Evolutionary conservation across 1,140 invertebrate species (phyloP).

Genomic region (Aphaenogaster rudis): DNA sequence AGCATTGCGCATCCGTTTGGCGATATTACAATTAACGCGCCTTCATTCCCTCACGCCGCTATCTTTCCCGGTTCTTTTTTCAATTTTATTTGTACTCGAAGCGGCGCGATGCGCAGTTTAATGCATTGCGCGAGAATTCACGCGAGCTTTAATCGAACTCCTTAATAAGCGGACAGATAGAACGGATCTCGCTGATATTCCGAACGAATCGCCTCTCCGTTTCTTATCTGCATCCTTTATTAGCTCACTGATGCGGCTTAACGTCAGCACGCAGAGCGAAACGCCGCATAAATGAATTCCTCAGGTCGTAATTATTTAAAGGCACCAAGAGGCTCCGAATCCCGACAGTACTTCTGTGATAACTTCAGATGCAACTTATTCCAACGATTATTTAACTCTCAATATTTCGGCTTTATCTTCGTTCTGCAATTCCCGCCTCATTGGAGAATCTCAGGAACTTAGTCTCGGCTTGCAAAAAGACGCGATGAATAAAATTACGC

Average conservation of each 20-base stretch:
- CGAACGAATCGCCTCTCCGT: slow-evolving; percentile 1
- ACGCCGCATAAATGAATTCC: slow-evolving; percentile 31
- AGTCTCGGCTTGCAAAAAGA: neutral
- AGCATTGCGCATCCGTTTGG: neutral
- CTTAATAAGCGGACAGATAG: slow-evolving; percentile 33
- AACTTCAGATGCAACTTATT: neutral
- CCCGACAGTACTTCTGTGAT: neutral
- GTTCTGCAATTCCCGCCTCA: neutral
- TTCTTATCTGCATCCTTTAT: slow-evolving; percentile 37
- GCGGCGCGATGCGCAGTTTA: neutral
- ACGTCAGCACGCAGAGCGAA: slow-evolving; percentile 20
- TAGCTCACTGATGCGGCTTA: slow-evolving; percentile 17
- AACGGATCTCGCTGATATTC: neutral
- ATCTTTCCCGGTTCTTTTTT: neutral
- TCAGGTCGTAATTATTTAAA: slow-evolving; percentile 18
- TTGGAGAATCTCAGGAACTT: neutral
- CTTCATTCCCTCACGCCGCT: neutral
- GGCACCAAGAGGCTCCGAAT: neutral
- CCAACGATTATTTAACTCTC: neutral
- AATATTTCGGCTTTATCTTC: neutral
- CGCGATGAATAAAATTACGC: neutral
- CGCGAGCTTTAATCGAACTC: slow-evolving; percentile 18
- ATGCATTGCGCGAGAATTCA: slow-evolving; percentile 24
- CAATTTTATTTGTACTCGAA: neutral
- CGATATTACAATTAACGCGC: slow-evolving; percentile 7